Conservation (phyloP, 2,888 invertebrate species). For the Pecten maximus region DNA sequence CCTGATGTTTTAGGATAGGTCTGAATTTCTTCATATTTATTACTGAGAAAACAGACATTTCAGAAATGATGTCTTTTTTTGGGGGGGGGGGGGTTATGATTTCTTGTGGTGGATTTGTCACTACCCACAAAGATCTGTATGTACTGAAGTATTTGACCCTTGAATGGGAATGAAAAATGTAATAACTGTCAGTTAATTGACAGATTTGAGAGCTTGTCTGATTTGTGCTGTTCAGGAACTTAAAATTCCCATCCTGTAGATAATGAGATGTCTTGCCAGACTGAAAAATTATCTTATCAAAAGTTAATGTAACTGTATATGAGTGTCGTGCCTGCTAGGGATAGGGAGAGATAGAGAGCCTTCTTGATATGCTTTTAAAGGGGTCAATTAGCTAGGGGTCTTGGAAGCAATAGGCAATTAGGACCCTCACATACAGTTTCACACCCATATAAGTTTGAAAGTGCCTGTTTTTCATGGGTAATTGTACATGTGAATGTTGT, state of each 20-base stretch:
- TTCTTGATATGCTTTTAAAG: conserved; percentile 7
- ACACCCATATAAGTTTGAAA: neutral
- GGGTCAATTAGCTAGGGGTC: neutral
- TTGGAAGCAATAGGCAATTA: neutral
- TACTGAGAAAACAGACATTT: too few species aligned
- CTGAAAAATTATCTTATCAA: neutral
- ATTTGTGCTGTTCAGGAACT: neutral
- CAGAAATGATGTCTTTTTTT: too few species aligned
- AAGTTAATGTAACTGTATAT: neutral
- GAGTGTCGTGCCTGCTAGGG: neutral
- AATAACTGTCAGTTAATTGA: neutral
- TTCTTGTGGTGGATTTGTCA: too few species aligned
- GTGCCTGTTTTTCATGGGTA: neutral
- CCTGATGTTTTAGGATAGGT: too few species aligned
- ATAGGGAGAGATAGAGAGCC: neutral
- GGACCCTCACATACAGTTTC: neutral
- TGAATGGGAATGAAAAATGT: neutral
- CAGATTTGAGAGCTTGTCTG: neutral
- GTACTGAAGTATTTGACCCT: too few species aligned
- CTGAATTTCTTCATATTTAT: too few species aligned
- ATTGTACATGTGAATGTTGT: too few species aligned
- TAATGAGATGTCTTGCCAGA: conserved; percentile 1
- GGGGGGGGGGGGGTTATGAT: too few species aligned
- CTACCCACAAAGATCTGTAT: too few species aligned
- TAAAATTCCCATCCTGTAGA: neutral